Evolutionary conservation across 2,113 vertebrate species (phyloP).

Genomic region (Hydropotes inermis): DNA sequence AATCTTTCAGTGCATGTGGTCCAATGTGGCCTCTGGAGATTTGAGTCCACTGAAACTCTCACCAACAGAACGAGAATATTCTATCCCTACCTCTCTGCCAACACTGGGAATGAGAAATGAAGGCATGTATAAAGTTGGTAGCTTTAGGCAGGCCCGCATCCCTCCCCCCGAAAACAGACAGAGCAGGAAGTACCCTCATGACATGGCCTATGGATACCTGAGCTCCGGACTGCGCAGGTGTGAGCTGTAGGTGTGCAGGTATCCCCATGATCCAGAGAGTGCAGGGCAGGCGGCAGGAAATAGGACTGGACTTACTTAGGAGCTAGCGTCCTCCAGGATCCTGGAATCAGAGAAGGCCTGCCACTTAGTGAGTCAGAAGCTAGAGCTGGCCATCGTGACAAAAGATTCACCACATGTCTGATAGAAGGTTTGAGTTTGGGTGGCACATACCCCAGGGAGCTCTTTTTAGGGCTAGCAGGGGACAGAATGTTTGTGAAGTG

Average conservation of each 20-base stretch:
- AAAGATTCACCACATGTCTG: not conserved
- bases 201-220: constrained; percentile 14
- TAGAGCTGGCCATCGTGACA: not conserved
- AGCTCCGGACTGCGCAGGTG: not conserved
- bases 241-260: not conserved
- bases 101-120: not conserved
- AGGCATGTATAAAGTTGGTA: not conserved
- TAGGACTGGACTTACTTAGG: not conserved
- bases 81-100: not conserved
- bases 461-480: not conserved
- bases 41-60: not conserved
- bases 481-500: not conserved
- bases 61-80: not conserved
- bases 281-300: not conserved
- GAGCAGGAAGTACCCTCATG: not conserved
- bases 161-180: not conserved
- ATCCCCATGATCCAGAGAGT: not conserved
- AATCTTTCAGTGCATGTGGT: not conserved
- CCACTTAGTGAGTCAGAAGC: not conserved
- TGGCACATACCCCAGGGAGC: too few species aligned
- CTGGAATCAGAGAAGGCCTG: not conserved
- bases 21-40: not conserved
- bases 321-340: not conserved
- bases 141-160: not conserved
- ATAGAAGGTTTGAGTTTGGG: not conserved